Percentiles rank a stretch among this genome's conserved stretches.
Evolutionary conservation across 2,797 vertebrate species (phyloP).

Genomic region (Acanthornis magna): DNA sequence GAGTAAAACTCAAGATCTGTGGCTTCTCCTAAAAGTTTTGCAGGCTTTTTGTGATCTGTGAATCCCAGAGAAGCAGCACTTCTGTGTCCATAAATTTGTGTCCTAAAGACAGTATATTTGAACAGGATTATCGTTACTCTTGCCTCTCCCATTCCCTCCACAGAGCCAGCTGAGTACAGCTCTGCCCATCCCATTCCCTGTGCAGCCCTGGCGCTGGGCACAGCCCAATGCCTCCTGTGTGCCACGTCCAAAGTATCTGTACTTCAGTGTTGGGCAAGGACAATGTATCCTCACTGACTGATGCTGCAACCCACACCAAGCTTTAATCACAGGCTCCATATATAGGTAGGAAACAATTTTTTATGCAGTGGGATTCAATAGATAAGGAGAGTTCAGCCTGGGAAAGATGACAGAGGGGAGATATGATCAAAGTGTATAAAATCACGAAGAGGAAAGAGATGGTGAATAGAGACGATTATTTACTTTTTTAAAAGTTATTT

Average conservation of each 20-base stretch:
- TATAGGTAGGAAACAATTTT: background rate
- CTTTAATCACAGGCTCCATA: background rate
- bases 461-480: background rate
- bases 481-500: background rate
- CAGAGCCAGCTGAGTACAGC: background rate
- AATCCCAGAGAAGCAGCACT: background rate
- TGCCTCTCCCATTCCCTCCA: background rate
- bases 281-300: background rate
- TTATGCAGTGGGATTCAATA: background rate
- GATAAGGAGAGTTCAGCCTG: background rate
- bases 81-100: background rate
- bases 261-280: background rate
- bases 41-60: background rate
- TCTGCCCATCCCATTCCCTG: background rate
- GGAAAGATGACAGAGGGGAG: background rate
- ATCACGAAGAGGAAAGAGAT: background rate
- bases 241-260: background rate
- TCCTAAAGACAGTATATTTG: background rate
- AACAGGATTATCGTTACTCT: background rate
- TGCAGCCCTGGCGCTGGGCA: background rate
- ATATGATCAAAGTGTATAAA: background rate
- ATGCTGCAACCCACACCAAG: background rate
- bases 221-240: background rate
- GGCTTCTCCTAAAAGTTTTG: background rate
- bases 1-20: rapidly evolving